Conservation (phyloP, 92 coral and sea anemone genomes). For the Siderastrea radians region DNA sequence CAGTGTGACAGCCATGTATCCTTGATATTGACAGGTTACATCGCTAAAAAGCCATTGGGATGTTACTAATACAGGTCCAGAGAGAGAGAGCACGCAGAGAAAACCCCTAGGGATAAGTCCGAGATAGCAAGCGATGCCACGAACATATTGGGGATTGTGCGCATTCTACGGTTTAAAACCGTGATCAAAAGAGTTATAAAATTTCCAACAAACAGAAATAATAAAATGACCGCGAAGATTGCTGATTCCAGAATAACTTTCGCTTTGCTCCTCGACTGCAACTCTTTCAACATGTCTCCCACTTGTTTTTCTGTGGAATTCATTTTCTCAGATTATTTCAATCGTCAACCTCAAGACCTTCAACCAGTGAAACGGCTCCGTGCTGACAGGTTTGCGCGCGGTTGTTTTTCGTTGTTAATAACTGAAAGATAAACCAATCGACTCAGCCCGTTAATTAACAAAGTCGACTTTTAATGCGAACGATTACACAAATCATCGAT, state of each 20-base stretch:
- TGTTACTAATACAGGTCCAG: constrained; percentile 24
- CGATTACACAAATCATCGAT: no score
- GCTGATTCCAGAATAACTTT: constrained; percentile 57
- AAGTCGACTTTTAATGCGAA: no score
- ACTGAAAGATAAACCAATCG: no score
- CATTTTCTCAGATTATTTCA: neutral
- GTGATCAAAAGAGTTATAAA: constrained; percentile 58
- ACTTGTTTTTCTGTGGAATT: neutral
- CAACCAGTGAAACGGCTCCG: no score
- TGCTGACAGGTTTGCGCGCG: no score
- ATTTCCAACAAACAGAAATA: constrained; percentile 62
- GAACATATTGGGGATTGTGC: constrained; percentile 59
- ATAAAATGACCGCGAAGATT: neutral
- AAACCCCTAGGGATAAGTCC: constrained; percentile 54
- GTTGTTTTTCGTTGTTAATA: no score
- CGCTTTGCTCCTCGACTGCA: constrained; percentile 52
- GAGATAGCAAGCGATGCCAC: constrained; percentile 77
- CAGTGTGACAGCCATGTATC: constrained; percentile 52
- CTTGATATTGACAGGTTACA: constrained; percentile 63
- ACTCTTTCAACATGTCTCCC: constrained; percentile 31
- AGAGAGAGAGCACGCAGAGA: constrained; percentile 43
- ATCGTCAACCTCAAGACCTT: no score
- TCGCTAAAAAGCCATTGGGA: constrained; percentile 70
- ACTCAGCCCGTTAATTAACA: no score
- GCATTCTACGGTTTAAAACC: constrained; percentile 39